phyloP scores from a whole-genome alignment of 1,140 invertebrate genomes.

The Caerostris extrusa region DNA sequence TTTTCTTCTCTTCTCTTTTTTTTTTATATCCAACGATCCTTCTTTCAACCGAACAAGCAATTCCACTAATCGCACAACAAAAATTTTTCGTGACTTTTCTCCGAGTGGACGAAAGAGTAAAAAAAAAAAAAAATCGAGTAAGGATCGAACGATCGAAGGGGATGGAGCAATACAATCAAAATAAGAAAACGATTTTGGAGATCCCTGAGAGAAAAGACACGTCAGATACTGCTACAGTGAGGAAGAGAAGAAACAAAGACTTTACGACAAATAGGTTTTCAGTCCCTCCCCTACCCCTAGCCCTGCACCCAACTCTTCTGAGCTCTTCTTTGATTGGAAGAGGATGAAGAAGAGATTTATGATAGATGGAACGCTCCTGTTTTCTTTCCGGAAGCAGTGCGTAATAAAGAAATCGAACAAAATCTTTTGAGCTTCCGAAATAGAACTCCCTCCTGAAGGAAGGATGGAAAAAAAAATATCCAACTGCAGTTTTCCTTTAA shows the following conservation, averaged over 20 bases:
- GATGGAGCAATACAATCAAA: conserved; percentile 46
- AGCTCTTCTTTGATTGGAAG: conserved; percentile 46
- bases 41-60: conserved; percentile 31
- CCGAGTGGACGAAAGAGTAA: not conserved
- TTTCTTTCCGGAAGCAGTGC: conserved; percentile 12
- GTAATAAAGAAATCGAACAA: conserved; percentile 47
- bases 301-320: not conserved
- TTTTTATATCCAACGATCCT: not conserved
- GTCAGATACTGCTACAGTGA: conserved; percentile 22
- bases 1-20: not conserved
- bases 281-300: not conserved
- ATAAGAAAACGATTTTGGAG: conserved; percentile 40
- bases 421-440: conserved; percentile 25
- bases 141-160: conserved; percentile 34
- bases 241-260: conserved; percentile 28
- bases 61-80: conserved; percentile 32
- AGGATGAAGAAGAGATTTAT: conserved; percentile 34
- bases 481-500: conserved; percentile 1
- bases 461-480: conserved; percentile 3
- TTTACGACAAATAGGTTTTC: conserved; percentile 23
- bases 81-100: conserved; percentile 21
- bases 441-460: not conserved
- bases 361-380: conserved; percentile 29
- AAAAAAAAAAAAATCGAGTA: not conserved
- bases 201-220: conserved; percentile 22